A percentile compares a stretch with the other conserved stretches of the same genome.
Conservation (phyloP, 2,797 vertebrate species). For the Sylvia borin region DNA sequence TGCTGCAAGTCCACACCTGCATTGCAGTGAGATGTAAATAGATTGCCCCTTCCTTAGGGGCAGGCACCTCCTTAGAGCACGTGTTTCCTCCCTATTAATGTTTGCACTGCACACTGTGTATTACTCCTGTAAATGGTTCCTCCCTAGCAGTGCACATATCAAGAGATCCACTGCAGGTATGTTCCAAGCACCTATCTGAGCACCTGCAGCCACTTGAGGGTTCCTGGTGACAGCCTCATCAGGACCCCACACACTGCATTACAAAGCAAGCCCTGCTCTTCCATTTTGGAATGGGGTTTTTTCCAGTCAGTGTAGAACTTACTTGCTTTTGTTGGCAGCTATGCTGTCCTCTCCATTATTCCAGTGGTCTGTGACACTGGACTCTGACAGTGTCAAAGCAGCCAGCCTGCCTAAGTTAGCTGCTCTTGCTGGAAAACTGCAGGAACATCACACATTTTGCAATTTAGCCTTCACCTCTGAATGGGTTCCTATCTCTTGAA, state of each 20-base stretch:
- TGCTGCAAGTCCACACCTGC: neutral
- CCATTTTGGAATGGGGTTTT: rapidly evolving
- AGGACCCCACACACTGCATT: rapidly evolving
- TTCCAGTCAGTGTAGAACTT: neutral
- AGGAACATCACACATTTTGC: neutral
- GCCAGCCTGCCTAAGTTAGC: neutral
- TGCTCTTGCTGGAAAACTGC: neutral
- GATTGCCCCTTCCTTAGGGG: neutral
- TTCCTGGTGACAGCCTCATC: neutral
- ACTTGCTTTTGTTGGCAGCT: neutral
- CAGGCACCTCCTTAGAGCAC: neutral
- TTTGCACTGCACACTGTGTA: neutral
- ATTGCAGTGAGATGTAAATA: neutral
- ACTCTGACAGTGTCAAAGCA: neutral
- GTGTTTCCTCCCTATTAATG: neutral
- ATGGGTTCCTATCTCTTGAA: neutral
- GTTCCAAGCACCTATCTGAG: neutral
- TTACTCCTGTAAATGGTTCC: rapidly evolving
- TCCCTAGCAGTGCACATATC: neutral
- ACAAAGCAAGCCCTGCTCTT: neutral
- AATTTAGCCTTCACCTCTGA: neutral
- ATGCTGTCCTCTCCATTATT: neutral
- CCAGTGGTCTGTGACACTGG: neutral
- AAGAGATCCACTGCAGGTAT: neutral
- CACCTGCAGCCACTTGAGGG: neutral